Conservation (phyloP, 2,113 vertebrate genomes). For the Lota lota region DNA sequence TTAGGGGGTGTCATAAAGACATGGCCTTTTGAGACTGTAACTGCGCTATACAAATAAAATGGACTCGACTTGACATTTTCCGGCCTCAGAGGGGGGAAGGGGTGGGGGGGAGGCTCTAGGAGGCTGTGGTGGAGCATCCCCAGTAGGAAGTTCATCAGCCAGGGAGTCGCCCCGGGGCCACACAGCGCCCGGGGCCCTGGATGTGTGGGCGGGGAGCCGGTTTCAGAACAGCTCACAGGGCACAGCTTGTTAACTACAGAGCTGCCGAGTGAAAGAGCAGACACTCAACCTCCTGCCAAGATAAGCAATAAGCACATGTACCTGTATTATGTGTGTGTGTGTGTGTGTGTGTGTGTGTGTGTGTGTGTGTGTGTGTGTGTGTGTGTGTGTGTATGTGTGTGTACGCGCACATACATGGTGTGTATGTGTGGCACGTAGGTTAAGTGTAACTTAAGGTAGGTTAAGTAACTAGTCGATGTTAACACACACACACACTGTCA, state of each 20-base stretch:
- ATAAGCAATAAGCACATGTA: conserved; percentile 15
- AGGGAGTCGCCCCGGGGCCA: conserved; percentile 52
- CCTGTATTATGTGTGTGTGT: not conserved
- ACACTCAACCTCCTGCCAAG: conserved; percentile 29
- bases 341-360: no score
- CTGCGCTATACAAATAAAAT: no score
- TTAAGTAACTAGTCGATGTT: no score
- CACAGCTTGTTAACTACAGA: conserved; percentile 46
- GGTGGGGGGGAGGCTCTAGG: not conserved
- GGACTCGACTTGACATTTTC: conserved; percentile 21
- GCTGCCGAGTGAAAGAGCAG: conserved; percentile 56
- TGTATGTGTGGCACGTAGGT: no score
- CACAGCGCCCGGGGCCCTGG: conserved; percentile 56
- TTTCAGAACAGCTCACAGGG: conserved; percentile 42
- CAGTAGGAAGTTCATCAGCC: conserved; percentile 65
- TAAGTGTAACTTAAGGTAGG: no score
- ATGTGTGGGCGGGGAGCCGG: conserved; percentile 54
- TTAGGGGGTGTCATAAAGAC: no score
- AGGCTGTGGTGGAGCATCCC: conserved; percentile 30
- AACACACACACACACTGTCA: conserved; percentile 6
- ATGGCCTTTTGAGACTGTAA: no score
- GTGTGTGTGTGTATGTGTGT: no score
- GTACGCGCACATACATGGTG: not conserved
- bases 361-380: no score
- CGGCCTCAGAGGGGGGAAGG: conserved; percentile 7